Evolutionary conservation across 2,888 invertebrate genomes (phyloP).

Genomic region (Phorcus lineatus): DNA sequence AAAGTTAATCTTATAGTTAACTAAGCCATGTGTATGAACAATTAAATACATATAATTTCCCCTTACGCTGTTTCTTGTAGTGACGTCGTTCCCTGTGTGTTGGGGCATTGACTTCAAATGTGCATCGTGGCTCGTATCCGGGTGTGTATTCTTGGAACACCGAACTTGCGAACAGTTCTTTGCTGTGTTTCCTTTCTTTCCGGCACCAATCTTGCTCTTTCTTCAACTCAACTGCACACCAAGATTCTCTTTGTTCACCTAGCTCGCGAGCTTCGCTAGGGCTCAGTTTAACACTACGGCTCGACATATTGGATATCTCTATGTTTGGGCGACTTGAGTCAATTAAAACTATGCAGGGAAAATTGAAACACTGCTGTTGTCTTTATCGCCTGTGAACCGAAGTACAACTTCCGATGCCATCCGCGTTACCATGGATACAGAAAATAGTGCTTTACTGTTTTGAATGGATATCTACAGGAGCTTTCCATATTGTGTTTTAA

Average conservation of each 20-base stretch:
- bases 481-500: no score
- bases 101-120: conserved; percentile 55
- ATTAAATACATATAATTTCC: not conserved
- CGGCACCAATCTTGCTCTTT: conserved; percentile 71
- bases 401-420: conserved; percentile 27
- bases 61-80: conserved; percentile 59
- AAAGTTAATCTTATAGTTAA: no score
- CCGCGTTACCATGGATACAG: not conserved
- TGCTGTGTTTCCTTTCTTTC: conserved; percentile 58
- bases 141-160: conserved; percentile 53
- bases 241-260: conserved; percentile 61
- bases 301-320: not conserved
- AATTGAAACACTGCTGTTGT: not conserved
- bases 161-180: conserved; percentile 52
- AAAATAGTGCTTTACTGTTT: not conserved
- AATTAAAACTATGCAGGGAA: not conserved
- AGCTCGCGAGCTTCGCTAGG: not conserved
- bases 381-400: not conserved
- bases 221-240: conserved; percentile 71
- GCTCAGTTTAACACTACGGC: not conserved
- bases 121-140: conserved; percentile 56
- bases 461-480: no score
- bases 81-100: conserved; percentile 63
- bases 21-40: no score
- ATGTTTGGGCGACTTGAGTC: not conserved